Base-by-base conservation (phyloP, 2,888 invertebrate genomes). In the Cantharis flavilabris region DNA sequence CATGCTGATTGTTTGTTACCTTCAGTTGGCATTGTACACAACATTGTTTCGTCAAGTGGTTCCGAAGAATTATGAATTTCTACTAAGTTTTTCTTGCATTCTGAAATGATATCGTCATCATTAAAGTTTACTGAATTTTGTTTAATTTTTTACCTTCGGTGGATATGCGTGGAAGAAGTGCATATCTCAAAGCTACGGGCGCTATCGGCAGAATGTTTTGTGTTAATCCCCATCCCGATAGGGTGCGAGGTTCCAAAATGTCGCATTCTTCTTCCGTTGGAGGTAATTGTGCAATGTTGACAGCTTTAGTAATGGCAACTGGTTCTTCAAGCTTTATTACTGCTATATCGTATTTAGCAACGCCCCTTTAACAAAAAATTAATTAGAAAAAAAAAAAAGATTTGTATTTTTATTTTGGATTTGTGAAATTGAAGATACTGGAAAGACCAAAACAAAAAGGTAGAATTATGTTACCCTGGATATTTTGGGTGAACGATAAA, bases 1-100 rank as follows among this genome's bases (percentile, higher is more conserved):
- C 91, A 91, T 11, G 91, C 91, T 16, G 90, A 89, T 10, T 67
- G 65, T 13, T 20, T 20, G 3, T 89, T 82, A 0, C 90, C 90
- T 33, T 26, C 5, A 16, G 16, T 30, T 18, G 70, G 13, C 13
- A 18, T 16, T 9, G 49, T 70, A 30, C 70, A 70, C 13, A 70
- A 13, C 33, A 70, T 33, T 13, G 49, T 70, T 20, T 33, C 30
- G 20, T 70, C 70, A 3, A 30, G n/a, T 10, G 70, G 49, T 62
- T 49, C 76, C 13, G 33, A 30, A 62, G 20, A n/a, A 20, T 63
- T 65, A 13, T 70, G 13, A 49, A 70, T n/a, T 13, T 30, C 10
- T 10, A 9, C 65, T 11, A 75, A 49, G 26, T 65, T 18, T 4
- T 16, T 13, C 4, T 20, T 49, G 11, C 75, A 75, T 64, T 75